phyloP scores from a whole-genome alignment of 2,113 vertebrate species.

The Sturnus vulgaris region DNA sequence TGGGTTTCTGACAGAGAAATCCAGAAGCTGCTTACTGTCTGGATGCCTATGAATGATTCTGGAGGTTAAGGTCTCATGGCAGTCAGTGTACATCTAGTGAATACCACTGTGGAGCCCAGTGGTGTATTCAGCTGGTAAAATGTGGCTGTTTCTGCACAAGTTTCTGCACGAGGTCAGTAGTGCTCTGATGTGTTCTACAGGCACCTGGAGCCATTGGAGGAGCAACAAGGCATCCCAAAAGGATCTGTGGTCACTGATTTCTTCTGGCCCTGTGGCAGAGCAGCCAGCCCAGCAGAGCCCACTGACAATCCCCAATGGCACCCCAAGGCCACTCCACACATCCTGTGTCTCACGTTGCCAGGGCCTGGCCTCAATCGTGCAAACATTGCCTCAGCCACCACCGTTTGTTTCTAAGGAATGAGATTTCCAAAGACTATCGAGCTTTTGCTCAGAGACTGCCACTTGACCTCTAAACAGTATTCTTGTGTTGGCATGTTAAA shows the following conservation, averaged over 20 bases:
- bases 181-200: background rate
- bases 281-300: background rate
- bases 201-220: background rate
- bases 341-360: background rate
- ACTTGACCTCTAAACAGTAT: background rate
- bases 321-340: background rate
- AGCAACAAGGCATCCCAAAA: background rate
- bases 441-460: background rate
- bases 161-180: background rate
- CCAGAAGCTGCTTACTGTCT: background rate
- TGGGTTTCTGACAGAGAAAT: background rate
- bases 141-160: background rate
- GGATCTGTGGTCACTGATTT: fast-evolving
- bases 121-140: background rate
- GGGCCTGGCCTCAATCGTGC: background rate
- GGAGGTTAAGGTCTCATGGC: background rate
- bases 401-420: background rate
- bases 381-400: background rate
- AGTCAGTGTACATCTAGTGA: background rate
- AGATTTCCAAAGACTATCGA: background rate
- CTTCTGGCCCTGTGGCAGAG: background rate
- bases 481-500: background rate
- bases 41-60: background rate
- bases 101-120: background rate
- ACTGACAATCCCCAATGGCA: background rate